These are phyloP conservation scores for Priocnemis perturbator DNA, from an alignment of 2,888 invertebrate genomes.

Conservation along the genomic window DNA sequence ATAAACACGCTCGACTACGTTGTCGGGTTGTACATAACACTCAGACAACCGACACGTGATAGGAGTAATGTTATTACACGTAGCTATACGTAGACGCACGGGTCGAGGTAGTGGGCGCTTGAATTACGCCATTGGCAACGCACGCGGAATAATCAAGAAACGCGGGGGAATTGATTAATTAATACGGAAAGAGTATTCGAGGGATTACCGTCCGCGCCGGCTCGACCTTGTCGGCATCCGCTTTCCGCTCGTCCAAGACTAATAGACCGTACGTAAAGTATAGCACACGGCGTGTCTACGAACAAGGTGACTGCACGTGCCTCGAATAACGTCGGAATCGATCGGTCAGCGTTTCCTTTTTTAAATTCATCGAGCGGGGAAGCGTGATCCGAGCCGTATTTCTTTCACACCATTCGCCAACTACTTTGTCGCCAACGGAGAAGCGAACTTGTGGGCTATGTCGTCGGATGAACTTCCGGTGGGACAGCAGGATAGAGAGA, in stretches of 20 bases:
- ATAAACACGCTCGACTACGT: too few species aligned
- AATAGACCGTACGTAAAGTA: conserved; percentile 24
- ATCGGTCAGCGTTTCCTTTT: neutral
- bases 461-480: conserved; percentile 45
- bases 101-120: neutral
- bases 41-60: conserved; percentile 14
- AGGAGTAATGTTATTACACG: conserved; percentile 30
- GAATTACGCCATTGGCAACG: conserved; percentile 40
- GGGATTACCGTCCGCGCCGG: conserved; percentile 13
- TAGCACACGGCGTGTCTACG: conserved; percentile 16
- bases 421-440: too few species aligned
- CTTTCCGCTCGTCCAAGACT: conserved; percentile 22
- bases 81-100: neutral
- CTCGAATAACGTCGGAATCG: conserved; percentile 28
- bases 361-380: too few species aligned
- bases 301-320: conserved; percentile 21
- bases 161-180: conserved; percentile 47
- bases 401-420: too few species aligned
- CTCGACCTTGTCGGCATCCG: conserved; percentile 45
- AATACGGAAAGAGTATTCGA: conserved; percentile 41
- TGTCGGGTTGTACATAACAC: too few species aligned
- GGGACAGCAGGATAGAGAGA: conserved; percentile 3
- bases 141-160: conserved; percentile 35
- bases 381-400: neutral
- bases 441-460: conserved; percentile 38